Percentiles rank a stretch among this genome's conserved stretches.
These are phyloP conservation scores for Pseudanteris insignis DNA, from an alignment of 2,888 invertebrate species.

Conservation along the genomic window DNA sequence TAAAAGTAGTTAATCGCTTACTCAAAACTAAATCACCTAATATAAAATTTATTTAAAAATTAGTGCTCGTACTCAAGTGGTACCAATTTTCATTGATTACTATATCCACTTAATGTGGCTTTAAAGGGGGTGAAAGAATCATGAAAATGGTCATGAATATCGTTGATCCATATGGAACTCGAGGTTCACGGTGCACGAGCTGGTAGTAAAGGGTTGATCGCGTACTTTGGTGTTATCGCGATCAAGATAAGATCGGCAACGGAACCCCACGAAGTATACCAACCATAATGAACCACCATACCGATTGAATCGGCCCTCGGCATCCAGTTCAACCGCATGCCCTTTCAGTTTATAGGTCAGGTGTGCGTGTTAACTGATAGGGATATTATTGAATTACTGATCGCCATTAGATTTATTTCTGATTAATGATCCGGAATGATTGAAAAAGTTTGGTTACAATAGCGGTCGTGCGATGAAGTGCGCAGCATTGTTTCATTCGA, in stretches of 20 bases:
- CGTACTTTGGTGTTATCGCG: slow-evolving; percentile 34
- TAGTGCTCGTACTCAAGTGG: too few relatives aligned
- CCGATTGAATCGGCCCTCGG: slow-evolving; percentile 5
- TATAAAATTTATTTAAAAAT: too few relatives aligned
- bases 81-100: too few relatives aligned
- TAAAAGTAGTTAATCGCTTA: too few relatives aligned
- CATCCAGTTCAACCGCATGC: slow-evolving; percentile 12
- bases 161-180: too few relatives aligned
- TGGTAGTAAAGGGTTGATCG: too few relatives aligned
- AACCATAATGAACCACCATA: slow-evolving; percentile 16
- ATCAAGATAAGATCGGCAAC: slow-evolving; percentile 38
- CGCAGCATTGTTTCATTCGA: too few relatives aligned
- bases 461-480: slow-evolving; percentile 1
- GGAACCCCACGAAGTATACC: slow-evolving; percentile 23
- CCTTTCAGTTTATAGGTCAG: slow-evolving; percentile 8
- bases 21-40: too few relatives aligned
- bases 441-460: slow-evolving; percentile 22
- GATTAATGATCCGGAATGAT: slow-evolving; percentile 31
- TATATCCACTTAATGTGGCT: too few relatives aligned
- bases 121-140: too few relatives aligned
- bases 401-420: slow-evolving; percentile 23
- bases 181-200: too few relatives aligned
- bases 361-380: slow-evolving; percentile 22
- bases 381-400: slow-evolving; percentile 19
- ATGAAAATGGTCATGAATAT: too few relatives aligned